Conservation (phyloP, 2,113 vertebrate genomes). For the Hydrochoerus hydrochaeris region DNA sequence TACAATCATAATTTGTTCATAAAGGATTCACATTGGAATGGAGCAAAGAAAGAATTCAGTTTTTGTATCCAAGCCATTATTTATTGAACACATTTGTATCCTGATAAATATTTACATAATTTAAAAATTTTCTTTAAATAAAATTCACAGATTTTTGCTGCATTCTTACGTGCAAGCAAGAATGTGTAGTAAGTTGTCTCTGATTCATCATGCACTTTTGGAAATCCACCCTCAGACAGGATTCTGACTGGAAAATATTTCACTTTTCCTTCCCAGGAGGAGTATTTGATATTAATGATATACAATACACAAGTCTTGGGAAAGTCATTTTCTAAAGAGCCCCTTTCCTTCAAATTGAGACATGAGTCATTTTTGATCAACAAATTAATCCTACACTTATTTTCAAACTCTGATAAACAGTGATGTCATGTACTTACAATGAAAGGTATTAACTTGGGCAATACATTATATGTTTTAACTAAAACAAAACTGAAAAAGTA, state of each 20-base stretch:
- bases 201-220: background rate
- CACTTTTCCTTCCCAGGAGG: background rate
- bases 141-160: background rate
- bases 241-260: background rate
- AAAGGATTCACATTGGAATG: background rate
- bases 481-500: background rate
- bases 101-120: background rate
- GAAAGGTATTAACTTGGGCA: background rate
- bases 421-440: background rate
- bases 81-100: background rate
- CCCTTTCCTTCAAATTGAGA: background rate
- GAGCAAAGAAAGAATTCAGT: too few relatives aligned
- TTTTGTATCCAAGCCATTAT: background rate
- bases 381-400: background rate
- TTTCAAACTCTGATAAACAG: background rate
- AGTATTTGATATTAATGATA: background rate
- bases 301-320: too few relatives aligned
- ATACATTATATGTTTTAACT: background rate
- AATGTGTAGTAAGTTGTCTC: fast-evolving
- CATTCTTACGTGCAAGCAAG: fast-evolving
- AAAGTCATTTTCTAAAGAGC: too few relatives aligned
- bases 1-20: background rate
- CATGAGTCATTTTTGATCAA: background rate
- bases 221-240: background rate
- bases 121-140: background rate